Evolutionary conservation across 37 sponge, comb jelly and placozoan species (phyloP).

Genomic region (Axinella damicornis): DNA sequence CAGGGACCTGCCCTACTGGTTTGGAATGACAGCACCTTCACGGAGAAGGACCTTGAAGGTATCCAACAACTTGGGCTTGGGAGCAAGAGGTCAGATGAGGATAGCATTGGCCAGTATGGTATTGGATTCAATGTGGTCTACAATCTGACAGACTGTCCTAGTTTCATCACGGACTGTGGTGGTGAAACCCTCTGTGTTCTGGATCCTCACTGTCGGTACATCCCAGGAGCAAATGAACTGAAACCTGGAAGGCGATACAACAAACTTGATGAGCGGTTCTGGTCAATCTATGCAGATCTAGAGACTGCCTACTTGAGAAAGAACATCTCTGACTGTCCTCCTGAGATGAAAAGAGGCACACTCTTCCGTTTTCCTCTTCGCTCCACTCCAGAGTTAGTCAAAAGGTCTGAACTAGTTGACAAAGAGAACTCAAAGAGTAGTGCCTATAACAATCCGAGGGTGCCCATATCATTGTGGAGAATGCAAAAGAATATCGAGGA

Average conservation of each 20-base stretch:
- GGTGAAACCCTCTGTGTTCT: slow-evolving; percentile 50
- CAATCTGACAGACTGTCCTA: slow-evolving; percentile 81
- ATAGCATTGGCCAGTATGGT: slow-evolving; percentile 76
- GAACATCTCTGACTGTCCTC: neutral
- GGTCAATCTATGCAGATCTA: slow-evolving; percentile 64
- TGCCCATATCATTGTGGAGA: neutral
- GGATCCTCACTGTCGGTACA: slow-evolving; percentile 56
- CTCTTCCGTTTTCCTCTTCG: slow-evolving; percentile 81
- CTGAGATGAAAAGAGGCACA: slow-evolving; percentile 51
- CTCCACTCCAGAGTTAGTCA: slow-evolving; percentile 29
- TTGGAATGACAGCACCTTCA: slow-evolving; percentile 67
- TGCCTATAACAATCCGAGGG: too few species aligned
- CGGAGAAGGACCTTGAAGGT: slow-evolving; percentile 66
- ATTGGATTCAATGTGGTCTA: slow-evolving; percentile 87
- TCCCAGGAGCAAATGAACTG: slow-evolving; percentile 5
- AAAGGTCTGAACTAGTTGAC: slow-evolving; percentile 20
- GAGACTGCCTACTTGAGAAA: slow-evolving; percentile 38
- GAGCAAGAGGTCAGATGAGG: slow-evolving; percentile 52
- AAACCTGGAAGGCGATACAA: slow-evolving; percentile 24
- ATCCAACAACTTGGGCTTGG: slow-evolving; percentile 79
- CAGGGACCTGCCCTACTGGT: slow-evolving; percentile 80
- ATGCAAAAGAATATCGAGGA: neutral
- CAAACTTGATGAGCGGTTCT: slow-evolving; percentile 33
- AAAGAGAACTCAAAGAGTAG: too few species aligned
- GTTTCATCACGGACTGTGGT: slow-evolving; percentile 42